Evolutionary conservation across 2,888 invertebrate genomes (phyloP), one percentile per base, ranked within the genome.

Genomic region (Dryadula phaetusa): DNA sequence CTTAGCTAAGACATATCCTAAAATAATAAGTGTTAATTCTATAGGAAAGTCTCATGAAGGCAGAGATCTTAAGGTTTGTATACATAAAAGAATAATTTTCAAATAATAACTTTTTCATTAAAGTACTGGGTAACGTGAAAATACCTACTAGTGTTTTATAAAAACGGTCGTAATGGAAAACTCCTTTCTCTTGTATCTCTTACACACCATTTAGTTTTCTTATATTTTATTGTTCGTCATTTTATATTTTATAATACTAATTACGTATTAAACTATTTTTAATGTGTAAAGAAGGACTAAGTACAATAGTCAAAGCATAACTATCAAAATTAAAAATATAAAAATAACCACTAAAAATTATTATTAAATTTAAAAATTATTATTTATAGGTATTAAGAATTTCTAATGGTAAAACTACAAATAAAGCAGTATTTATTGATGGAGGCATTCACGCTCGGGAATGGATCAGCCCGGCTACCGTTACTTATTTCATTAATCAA

Each of bases 371-470:
- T 18, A 18, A 20, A 34, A 1, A 44, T n/a, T 3, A 7, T n/a
- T 12, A 47, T 3, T 72, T 60, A 54, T 74, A 93, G 93, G 74
- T 93, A 10, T 74, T 93, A 61, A 92, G 96, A 74, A 95, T 97
- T 72, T 96, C 96, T 12, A 94, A 96, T 77, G 95, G 96, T 8
- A 94, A 95, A 47, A 76, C 93, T 0, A 88, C 88, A 14, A 95
- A 95, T 74, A 95, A 95, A 69, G 96, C 96, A 0, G 89, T 96
- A 25, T 96, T 96, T 94, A 94, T 96, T 64, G 96, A 96, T 77
- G 96, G 96, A 34, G 97, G 98, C 6, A 97, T 98, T 74, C 98
- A 98, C 80, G 98, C 98, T 0, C 94, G 98, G 42, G 99, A 99
- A 93, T 99, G 97, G 97, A 97, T 97, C 74, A 96, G 96, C 62